Percentiles rank a stretch among this genome's conserved stretches.
These are phyloP conservation scores for Staurois parvus DNA, from an alignment of 2,797 vertebrate genomes.

Conservation along the genomic window DNA sequence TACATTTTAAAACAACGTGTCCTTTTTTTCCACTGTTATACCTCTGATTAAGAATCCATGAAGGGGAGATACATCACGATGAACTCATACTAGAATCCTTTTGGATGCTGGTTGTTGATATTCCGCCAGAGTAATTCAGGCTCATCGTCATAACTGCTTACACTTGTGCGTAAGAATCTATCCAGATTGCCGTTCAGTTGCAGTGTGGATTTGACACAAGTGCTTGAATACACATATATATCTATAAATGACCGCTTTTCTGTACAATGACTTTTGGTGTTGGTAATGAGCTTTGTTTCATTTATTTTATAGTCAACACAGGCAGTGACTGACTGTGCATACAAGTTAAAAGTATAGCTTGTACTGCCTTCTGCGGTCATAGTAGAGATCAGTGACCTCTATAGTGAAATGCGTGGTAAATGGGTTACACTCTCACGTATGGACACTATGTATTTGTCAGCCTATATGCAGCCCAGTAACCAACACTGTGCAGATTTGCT, in stretches of 20 bases:
- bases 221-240: neutral
- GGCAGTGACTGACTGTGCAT: no score
- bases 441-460: neutral
- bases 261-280: no score
- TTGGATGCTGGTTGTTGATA: conserved; percentile 17
- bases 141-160: no score
- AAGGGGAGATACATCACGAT: conserved; percentile 1
- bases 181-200: no score
- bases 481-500: neutral
- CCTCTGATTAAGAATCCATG: neutral
- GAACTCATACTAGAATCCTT: neutral
- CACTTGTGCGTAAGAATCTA: no score
- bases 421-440: neutral
- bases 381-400: no score
- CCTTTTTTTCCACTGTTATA: conserved; percentile 18
- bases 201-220: neutral
- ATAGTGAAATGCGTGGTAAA: no score
- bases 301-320: no score
- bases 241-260: no score
- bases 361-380: no score
- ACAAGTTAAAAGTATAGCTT: no score
- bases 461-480: neutral
- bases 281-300: no score
- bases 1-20: neutral
- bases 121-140: conserved; percentile 6